Conservation (phyloP, 1,140 invertebrate genomes). For the Drosophila bocqueti region DNA sequence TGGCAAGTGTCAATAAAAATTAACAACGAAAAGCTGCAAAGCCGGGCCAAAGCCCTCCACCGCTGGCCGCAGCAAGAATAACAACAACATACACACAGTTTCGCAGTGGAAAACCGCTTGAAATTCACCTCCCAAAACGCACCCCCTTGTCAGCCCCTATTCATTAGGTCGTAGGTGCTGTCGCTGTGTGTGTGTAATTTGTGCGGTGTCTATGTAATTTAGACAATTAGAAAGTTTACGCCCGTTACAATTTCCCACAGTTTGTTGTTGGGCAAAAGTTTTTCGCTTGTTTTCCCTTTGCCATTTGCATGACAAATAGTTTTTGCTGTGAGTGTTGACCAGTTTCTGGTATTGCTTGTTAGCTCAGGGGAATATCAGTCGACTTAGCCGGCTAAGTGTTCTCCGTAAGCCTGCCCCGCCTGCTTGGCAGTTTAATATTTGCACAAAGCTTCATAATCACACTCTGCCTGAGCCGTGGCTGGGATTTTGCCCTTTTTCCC, state of each 20-base stretch:
- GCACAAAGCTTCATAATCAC: slow-evolving; percentile 69
- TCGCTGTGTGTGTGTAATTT: slow-evolving; percentile 16
- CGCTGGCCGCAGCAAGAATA: slow-evolving; percentile 26
- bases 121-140: slow-evolving; percentile 2
- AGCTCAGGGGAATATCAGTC: slow-evolving; percentile 6
- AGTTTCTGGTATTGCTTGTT: slow-evolving; percentile 29
- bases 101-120: slow-evolving; percentile 10
- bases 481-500: not conserved
- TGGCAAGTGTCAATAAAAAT: slow-evolving; percentile 63
- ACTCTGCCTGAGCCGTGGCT: slow-evolving; percentile 11
- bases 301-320: slow-evolving; percentile 73
- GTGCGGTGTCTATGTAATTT: slow-evolving; percentile 70
- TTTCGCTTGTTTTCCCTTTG: slow-evolving; percentile 55
- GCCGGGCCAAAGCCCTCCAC: slow-evolving; percentile 36
- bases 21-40: slow-evolving; percentile 67
- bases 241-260: slow-evolving; percentile 62
- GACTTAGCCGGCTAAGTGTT: slow-evolving; percentile 1
- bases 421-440: slow-evolving; percentile 55
- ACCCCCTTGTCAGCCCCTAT: slow-evolving; percentile 6
- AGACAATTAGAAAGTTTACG: slow-evolving; percentile 79
- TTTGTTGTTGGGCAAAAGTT: slow-evolving; percentile 40
- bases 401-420: not conserved
- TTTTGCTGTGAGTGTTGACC: slow-evolving; percentile 32
- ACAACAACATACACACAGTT: slow-evolving; percentile 4
- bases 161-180: slow-evolving; percentile 29